Evolutionary conservation across 2,888 invertebrate genomes (phyloP), one percentile per base, ranked within the genome.

Genomic region (Dicycla oo): DNA sequence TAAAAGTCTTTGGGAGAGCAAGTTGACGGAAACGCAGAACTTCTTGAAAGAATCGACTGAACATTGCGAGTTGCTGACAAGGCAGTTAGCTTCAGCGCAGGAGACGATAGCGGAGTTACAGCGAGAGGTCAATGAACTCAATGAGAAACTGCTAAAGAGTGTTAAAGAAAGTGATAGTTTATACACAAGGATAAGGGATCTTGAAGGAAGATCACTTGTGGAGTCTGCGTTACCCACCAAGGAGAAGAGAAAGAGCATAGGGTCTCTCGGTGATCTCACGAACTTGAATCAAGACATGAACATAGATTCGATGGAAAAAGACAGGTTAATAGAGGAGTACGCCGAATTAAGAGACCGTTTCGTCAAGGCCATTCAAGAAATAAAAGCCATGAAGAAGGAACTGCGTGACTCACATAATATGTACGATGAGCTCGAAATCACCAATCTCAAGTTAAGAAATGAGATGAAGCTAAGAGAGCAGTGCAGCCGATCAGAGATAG

Each of bases 301-400:
- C 93, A 94, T 98, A 2, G 97, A 97, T 84, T 96, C 97, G 20
- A 93, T 98, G 84, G 98, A 98, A 88, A 97, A 97, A 82, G 97
- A 97, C 86, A 97, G 97, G 87, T 94, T 98, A 67, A 97, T 98
- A 83, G 98, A 98, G 87, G 98, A 98, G 88, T 98, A 98, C 90
- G 96, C 97, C 54, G 98, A 98, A 87, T 93, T 98, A 73, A 97
- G 97, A 77, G 96, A 97, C 60, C 96, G 98, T 71, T 98, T 98
- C 88, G 97, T 98, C 86, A 98, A 98, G 90, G 98, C 98, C 0
- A 97, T 98, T 26, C 96, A 97, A 82, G 98, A 98, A 94, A 98
- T 98, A 66, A 96, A 98, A 87, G 97, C 98, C 1, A 98, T 98
- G 97, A 98, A 98, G 86, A 97, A 97, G 57, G 98, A 98, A 88